A percentile compares a stretch with the other conserved stretches of the same genome.
Conservation (phyloP, 2,888 invertebrate species). For the Bruchidius siliquastri region DNA sequence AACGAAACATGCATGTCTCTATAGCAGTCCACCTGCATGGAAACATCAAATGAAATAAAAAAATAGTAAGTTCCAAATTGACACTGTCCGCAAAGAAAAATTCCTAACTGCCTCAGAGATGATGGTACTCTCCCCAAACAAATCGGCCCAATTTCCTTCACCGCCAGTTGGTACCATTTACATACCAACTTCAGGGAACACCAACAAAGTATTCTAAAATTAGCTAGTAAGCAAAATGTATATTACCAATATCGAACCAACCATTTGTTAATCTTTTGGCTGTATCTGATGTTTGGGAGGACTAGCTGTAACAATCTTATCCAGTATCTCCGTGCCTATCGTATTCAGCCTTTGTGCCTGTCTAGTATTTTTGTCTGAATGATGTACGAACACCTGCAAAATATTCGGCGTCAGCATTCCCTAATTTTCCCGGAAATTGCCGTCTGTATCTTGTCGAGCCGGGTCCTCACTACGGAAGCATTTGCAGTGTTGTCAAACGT, state of each 20-base stretch:
- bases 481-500: no score
- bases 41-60: no score
- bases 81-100: neutral
- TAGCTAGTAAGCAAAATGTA: conserved; percentile 41
- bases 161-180: conserved; percentile 35
- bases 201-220: conserved; percentile 40
- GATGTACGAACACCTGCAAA: no score
- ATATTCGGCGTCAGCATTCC: no score
- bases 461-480: no score
- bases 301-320: neutral
- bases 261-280: conserved; percentile 36
- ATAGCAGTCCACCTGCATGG: no score
- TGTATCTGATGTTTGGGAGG: conserved; percentile 7
- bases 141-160: neutral
- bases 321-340: neutral
- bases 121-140: neutral
- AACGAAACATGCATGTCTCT: no score
- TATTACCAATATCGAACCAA: conserved; percentile 33
- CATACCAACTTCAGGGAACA: conserved; percentile 42
- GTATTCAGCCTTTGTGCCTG: neutral
- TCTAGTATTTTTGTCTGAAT: neutral
- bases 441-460: no score
- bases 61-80: no score
- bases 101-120: neutral
- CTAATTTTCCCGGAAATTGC: no score